These are phyloP conservation scores for Rhagoletis zephyria DNA, from an alignment of 1,140 invertebrate genomes.

Conservation along the genomic window DNA sequence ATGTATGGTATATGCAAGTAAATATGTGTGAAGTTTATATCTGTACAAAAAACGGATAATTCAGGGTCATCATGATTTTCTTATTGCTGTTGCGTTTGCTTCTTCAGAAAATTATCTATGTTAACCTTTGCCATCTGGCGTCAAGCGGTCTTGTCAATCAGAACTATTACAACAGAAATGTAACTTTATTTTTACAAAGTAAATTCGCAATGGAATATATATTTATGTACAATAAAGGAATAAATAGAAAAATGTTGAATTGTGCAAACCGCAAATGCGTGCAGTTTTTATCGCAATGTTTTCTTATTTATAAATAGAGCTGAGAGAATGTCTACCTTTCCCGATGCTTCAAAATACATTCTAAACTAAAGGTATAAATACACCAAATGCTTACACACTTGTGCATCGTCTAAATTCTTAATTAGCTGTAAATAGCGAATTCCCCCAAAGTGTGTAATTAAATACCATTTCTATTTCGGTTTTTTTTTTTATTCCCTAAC, in stretches of 20 bases:
- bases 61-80: no score
- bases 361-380: neutral
- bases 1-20: no score
- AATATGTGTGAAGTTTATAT: no score
- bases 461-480: constrained; percentile 18
- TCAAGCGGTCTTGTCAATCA: no score
- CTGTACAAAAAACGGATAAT: no score
- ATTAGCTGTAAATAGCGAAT: neutral
- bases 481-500: neutral
- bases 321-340: neutral
- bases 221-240: no score
- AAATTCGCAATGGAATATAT: no score
- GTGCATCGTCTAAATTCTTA: neutral
- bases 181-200: no score
- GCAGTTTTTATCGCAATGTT: neutral
- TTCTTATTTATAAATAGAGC: constrained; percentile 17
- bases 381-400: neutral
- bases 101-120: no score
- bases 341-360: neutral
- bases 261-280: neutral
- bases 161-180: no score
- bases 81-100: no score
- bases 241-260: neutral
- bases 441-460: neutral
- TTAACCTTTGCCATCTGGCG: no score